phyloP scores from a whole-genome alignment of 1,140 invertebrate species.

The Ostrea denselamellosa region DNA sequence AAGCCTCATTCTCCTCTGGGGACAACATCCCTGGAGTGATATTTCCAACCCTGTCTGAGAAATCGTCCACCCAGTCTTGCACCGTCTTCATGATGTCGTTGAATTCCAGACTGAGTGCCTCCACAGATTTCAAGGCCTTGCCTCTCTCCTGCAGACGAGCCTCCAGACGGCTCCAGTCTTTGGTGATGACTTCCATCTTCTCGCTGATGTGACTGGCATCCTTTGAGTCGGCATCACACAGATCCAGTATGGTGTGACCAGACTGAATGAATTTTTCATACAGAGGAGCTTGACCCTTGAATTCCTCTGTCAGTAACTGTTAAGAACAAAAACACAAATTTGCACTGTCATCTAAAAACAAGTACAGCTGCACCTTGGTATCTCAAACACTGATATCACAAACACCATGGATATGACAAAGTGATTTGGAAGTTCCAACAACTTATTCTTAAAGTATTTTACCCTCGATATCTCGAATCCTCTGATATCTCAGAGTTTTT shows the following conservation, averaged over 20 bases:
- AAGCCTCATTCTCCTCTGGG: slow-evolving; percentile 85
- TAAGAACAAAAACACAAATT: slow-evolving; percentile 44
- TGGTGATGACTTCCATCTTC: slow-evolving; percentile 80
- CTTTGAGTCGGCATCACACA: slow-evolving; percentile 85
- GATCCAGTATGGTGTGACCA: slow-evolving; percentile 87
- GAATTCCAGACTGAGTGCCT: slow-evolving; percentile 87
- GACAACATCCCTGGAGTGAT: slow-evolving; percentile 82
- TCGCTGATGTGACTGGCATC: slow-evolving; percentile 86
- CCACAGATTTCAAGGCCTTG: slow-evolving; percentile 68
- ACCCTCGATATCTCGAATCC: no score
- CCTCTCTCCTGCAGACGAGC: slow-evolving; percentile 71
- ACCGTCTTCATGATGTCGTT: slow-evolving; percentile 92
- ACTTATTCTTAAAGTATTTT: no score
- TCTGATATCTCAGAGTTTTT: no score
- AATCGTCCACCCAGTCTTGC: slow-evolving; percentile 83
- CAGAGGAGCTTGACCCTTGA: slow-evolving; percentile 93
- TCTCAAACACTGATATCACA: no score
- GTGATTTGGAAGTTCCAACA: no score
- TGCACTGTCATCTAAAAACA: neutral
- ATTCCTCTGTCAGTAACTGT: slow-evolving; percentile 95
- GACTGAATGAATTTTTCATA: slow-evolving; percentile 91
- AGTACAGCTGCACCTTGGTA: no score
- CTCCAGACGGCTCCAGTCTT: slow-evolving; percentile 80
- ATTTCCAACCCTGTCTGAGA: slow-evolving; percentile 89
- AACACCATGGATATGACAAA: no score